Conservation (phyloP, 2,888 invertebrate species). For the Agonopterix subpropinquella region DNA sequence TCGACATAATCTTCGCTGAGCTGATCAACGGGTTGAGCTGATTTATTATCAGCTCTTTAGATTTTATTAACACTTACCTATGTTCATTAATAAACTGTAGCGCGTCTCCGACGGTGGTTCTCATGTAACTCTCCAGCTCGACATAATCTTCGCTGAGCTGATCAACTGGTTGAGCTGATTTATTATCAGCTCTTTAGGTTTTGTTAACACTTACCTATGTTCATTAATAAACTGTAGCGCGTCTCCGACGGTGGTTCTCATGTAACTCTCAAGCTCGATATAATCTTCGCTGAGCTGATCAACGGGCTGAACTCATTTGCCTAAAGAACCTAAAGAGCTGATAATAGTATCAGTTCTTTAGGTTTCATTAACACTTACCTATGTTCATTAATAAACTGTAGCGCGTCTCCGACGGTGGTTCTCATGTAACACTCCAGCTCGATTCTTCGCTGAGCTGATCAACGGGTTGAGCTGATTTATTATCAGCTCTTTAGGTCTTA, state of each 20-base stretch:
- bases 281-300: constrained; percentile 26
- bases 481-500: constrained; percentile 76
- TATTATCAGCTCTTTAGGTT: constrained; percentile 47
- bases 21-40: constrained; percentile 13
- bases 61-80: constrained; percentile 67
- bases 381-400: constrained; percentile 85
- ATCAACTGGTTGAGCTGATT: constrained; percentile 20
- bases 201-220: constrained; percentile 77
- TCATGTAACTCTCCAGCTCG: constrained; percentile 58
- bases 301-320: constrained; percentile 22
- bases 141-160: constrained; percentile 24
- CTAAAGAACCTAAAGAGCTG: too few relatives aligned
- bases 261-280: constrained; percentile 40
- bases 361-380: constrained; percentile 66
- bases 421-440: constrained; percentile 62
- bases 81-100: constrained; percentile 85
- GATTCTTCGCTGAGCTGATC: constrained; percentile 17
- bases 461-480: constrained; percentile 39
- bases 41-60: constrained; percentile 50
- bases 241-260: constrained; percentile 70
- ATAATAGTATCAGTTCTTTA: constrained; percentile 54
- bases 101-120: constrained; percentile 68
- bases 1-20: constrained; percentile 28
- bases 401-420: constrained; percentile 67
- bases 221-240: constrained; percentile 82